A percentile compares a stretch with the other conserved stretches of the same genome.
phyloP scores from a whole-genome alignment of 2,113 vertebrate genomes.

The Microcebus lehilahytsara region DNA sequence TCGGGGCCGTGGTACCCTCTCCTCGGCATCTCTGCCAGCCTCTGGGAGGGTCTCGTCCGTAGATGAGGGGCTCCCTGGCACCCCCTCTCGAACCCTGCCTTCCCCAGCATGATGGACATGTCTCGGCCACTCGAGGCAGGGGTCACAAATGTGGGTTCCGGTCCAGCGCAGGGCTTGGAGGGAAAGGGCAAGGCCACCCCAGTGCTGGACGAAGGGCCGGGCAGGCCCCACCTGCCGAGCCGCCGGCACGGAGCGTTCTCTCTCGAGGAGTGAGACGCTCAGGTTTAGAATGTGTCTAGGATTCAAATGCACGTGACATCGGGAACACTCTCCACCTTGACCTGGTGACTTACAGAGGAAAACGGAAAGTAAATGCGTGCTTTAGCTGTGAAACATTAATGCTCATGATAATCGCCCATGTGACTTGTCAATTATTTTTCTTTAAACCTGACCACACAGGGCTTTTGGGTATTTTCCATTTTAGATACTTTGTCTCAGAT shows the following conservation, averaged over 20 bases:
- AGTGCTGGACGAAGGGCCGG: accelerated
- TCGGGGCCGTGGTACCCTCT: too few species aligned
- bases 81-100: accelerated
- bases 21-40: too few species aligned
- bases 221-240: accelerated
- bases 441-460: neutral
- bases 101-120: too few species aligned
- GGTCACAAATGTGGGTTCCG: neutral
- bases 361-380: accelerated
- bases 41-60: neutral
- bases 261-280: accelerated
- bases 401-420: accelerated
- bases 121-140: neutral
- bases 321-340: neutral
- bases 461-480: neutral
- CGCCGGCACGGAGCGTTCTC: accelerated
- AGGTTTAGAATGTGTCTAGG: neutral
- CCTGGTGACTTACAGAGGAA: neutral
- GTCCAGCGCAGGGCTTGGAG: accelerated
- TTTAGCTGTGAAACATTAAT: neutral
- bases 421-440: neutral
- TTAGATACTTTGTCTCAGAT: neutral
- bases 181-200: too few species aligned
- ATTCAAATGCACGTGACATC: accelerated
- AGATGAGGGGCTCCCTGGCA: too few species aligned